These are phyloP conservation scores for Melopsittacus undulatus DNA, from an alignment of 2,797 vertebrate genomes.

Conservation along the genomic window DNA sequence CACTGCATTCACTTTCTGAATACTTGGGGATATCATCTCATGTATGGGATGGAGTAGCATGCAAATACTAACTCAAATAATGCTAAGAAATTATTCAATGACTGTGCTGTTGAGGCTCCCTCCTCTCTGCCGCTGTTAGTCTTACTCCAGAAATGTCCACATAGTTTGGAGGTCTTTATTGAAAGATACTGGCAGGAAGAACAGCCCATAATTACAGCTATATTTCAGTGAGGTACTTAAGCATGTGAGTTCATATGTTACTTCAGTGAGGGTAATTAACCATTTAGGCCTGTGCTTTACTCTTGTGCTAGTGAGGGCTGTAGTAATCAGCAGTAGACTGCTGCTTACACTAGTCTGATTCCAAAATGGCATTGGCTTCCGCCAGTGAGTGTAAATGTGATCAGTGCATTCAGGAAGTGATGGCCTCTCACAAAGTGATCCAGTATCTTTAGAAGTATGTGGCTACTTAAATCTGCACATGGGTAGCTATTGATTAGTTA, in stretches of 20 bases:
- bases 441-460: not conserved
- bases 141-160: not conserved
- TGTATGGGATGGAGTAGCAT: not conserved
- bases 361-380: not conserved
- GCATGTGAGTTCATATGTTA: not conserved
- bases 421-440: fast-evolving
- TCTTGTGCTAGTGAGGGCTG: not conserved
- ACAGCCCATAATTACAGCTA: not conserved
- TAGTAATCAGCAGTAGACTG: not conserved
- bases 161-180: not conserved
- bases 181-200: not conserved
- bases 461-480: not conserved
- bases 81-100: not conserved
- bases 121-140: not conserved
- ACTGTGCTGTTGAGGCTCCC: not conserved
- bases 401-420: not conserved
- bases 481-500: not conserved
- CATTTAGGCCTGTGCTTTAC: not conserved
- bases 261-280: not conserved
- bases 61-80: not conserved
- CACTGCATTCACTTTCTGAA: not conserved
- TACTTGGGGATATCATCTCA: not conserved
- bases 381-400: not conserved
- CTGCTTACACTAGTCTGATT: not conserved
- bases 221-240: not conserved